Evolutionary conservation across 1,140 invertebrate species (phyloP), one percentile per base, ranked within the genome.

Genomic region (Caenorhabditis brenneri): DNA sequence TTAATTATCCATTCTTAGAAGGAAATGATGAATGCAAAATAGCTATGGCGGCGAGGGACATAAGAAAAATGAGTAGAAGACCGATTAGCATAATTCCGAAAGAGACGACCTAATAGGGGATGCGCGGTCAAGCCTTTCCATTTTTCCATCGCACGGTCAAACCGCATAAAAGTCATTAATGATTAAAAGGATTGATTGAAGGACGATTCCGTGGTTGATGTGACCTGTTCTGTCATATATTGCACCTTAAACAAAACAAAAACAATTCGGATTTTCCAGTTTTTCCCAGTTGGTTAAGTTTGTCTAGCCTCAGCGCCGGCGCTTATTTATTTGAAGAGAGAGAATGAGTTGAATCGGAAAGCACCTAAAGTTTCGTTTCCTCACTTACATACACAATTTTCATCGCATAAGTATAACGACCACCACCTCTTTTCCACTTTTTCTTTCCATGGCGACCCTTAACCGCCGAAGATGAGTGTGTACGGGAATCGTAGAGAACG

Each of bases 41-140:
- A 65, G 31, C 12, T n/a, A 51, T 6, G 49, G 60, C 60, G 60
- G 60, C 31, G 60, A 65, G 58, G 36, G 65, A 55, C 65, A 74
- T 22, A 46, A 74, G 65, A 65, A 65, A 65, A 65, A 74, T 74
- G 22, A 42, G 33, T 74, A 42, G 31, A n/a, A 55, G 31, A 46
- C 33, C 65, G 29, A 74, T 74, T 74, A 74, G 65, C 65, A 74
- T 74, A 74, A 74, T 74, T 74, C 31, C 60, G 6, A 36, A 65
- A 36, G 31, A 65, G 31, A 65, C 36, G n/a, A 74, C 33, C 65
- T 74, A 74, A 46, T 12, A 74, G 53, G 53, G 9, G 24, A 51
- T 19, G 24, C 7, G 1, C 31, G 58, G 24, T 58, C n/a, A n/a
- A 16, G 42, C 29, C 60, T 65, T 65, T 65, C 55, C 24, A 29